Evolutionary conservation across 1,140 invertebrate species (phyloP), one percentile per base, ranked within the genome.

Genomic region (Coptotermes formosanus): DNA sequence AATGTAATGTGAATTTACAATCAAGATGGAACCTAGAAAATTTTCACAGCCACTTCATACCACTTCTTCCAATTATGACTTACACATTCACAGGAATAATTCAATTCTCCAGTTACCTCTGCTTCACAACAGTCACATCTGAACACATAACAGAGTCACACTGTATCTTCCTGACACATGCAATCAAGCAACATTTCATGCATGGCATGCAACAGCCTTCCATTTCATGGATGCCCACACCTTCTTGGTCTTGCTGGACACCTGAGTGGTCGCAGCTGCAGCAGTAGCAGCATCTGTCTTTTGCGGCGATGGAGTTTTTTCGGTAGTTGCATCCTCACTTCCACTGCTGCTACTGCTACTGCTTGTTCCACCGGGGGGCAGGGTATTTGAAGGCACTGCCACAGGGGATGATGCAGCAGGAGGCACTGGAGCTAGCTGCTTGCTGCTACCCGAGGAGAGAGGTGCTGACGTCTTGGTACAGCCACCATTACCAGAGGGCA

Each of bases 401-500:
- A 75, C 64, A 16, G 85, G 69, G n/a, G 43, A 45, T 19, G 64
- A 81, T 7, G 19, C 21, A 12, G 85, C 44, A 3, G 59, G n/a
- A 32, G 85, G 75, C 9, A 85, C n/a, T 64, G 75, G 55, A 7
- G 85, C 59, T 45, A 30, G 38, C 21, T n/a, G n/a, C 14, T n/a
- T n/a, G 64, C 64, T 75, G 25, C 64, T 25, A 75, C 64, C 64
- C 64, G 64, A 75, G 88, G 91, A 91, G 89, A 92, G 89, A 85
- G 91, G 90, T 82, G 90, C 84, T 38, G 89, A 85, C 82, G 88
- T 30, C 88, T 89, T 44, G 89, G 89, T 83, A 88, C 88, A 12
- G 89, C 87, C 8, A 88, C 88, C 84, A 88, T 88, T n/a, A 87
- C 89, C 92, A 90, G 93, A 91, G 88, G 94, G 94, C 93, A 94